Base-by-base conservation (phyloP, 2,113 vertebrate genomes). In the Malurus alboscapulatus region DNA sequence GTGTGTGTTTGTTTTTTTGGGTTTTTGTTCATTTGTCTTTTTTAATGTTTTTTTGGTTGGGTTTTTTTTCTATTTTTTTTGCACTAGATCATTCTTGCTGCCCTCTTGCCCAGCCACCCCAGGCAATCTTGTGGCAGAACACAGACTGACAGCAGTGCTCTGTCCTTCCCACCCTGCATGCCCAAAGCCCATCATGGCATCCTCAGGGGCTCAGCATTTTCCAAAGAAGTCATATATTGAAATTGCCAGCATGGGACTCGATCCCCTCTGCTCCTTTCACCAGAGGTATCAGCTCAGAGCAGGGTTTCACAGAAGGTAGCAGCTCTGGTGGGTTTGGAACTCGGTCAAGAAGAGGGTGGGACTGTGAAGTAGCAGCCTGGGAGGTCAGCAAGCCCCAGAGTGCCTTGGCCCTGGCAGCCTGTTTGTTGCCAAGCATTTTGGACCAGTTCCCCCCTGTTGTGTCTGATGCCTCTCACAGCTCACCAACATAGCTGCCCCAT, bases 181-280 rank as follows among this genome's bases (percentile, higher is more conserved):
- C 17, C 57, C 36, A 63, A 55, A 87, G 30, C 21, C 17, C 71
- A 10, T 7, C 30, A 10, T 0, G 1, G 17, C 62, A 72, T 38
- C 30, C 26, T 40, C 3, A 4, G 25, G 10, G 38, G 12, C 16
- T 76, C 68, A 69, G 29, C 13, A 17, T 48, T 74, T 69, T 53
- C 48, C 50, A 7, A 34, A 27, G 48, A 51, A 72, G 1, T 17
- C 12, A 38, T 2, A 7, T 0, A 1, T 2, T 54, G 48, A 84
- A 71, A 87, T 10, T 17, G 4, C 34, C 19, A 42, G 17, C 27
- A 15, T 0, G 2, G 15, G 4, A n/a, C 40, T 68, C 0, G 0
- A 8, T 48, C 5, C 27, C 14, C 24, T 72, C 42, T 47, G 17
- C 36, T 89, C 15, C 42, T 63, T 76, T 30, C 20, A 24, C 9